Conservation (phyloP, 2,113 vertebrate species). For the Herpetotheres cachinnans region DNA sequence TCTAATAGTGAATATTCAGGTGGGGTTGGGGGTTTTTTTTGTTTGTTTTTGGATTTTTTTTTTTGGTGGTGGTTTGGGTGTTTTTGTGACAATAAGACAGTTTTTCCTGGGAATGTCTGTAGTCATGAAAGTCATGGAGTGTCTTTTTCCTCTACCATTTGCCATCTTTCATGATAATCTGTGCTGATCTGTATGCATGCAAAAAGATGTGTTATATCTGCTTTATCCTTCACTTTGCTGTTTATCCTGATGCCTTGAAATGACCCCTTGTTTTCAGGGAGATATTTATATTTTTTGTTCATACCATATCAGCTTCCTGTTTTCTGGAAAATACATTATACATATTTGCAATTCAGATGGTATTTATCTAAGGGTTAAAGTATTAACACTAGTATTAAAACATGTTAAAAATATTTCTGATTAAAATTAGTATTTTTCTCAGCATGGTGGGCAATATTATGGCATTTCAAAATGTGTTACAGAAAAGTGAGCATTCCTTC, state of each 20-base stretch:
- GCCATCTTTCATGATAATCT: background rate
- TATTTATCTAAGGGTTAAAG: background rate
- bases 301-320: background rate
- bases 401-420: background rate
- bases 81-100: background rate
- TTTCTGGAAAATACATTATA: background rate
- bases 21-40: rapidly evolving
- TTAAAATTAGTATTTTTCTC: background rate
- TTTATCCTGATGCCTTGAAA: background rate
- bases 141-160: background rate
- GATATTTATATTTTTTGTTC: background rate
- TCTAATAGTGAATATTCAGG: background rate
- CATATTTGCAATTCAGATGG: background rate
- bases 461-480: background rate
- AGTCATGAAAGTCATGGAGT: background rate
- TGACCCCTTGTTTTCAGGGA: background rate
- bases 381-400: background rate
- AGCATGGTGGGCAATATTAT: background rate
- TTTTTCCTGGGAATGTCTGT: background rate
- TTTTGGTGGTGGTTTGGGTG: too few species aligned
- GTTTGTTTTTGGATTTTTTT: background rate
- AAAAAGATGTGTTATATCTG: background rate
- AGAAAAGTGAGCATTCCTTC: background rate
- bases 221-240: background rate
- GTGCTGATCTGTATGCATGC: background rate